These are phyloP conservation scores for Meloe dianella DNA, from an alignment of 2,888 invertebrate species.

Conservation along the genomic window DNA sequence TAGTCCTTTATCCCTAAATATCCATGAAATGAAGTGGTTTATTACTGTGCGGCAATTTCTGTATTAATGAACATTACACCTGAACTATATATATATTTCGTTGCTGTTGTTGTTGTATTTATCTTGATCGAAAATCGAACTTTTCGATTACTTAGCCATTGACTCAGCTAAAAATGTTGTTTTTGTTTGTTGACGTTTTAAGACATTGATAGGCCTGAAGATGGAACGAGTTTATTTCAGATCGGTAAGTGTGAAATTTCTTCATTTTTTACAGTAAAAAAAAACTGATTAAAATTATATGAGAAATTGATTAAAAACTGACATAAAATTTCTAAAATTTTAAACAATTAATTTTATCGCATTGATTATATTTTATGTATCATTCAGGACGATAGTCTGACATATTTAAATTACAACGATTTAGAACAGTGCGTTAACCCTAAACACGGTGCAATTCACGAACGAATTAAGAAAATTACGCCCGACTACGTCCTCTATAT, in stretches of 20 bases:
- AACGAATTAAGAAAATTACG: conserved; percentile 45
- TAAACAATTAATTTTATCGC: background rate
- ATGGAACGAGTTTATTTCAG: conserved; percentile 31
- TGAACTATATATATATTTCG: conserved; percentile 38
- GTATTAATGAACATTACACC: conserved; percentile 47
- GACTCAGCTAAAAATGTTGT: conserved; percentile 46
- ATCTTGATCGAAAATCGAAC: conserved; percentile 48
- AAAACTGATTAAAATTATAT: background rate
- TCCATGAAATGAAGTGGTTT: conserved; percentile 58
- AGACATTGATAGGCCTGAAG: conserved; percentile 14
- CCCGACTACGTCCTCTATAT: conserved; percentile 39
- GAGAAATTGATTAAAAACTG: background rate
- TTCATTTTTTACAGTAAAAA: conserved; percentile 6
- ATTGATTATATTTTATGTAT: background rate
- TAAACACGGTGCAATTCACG: conserved; percentile 39
- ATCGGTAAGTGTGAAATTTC: conserved; percentile 28
- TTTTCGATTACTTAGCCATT: conserved; percentile 50
- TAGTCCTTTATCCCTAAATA: conserved; percentile 51
- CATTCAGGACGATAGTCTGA: conserved; percentile 20
- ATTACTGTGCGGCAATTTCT: conserved; percentile 49
- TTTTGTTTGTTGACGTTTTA: conserved; percentile 24
- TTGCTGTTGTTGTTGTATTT: conserved; percentile 45
- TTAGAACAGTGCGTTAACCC: conserved; percentile 42
- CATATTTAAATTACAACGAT: conserved; percentile 26
- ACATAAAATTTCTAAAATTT: background rate